These are phyloP conservation scores for Drosophila sp. DNA, from an alignment of 1,140 invertebrate genomes.

Conservation along the genomic window DNA sequence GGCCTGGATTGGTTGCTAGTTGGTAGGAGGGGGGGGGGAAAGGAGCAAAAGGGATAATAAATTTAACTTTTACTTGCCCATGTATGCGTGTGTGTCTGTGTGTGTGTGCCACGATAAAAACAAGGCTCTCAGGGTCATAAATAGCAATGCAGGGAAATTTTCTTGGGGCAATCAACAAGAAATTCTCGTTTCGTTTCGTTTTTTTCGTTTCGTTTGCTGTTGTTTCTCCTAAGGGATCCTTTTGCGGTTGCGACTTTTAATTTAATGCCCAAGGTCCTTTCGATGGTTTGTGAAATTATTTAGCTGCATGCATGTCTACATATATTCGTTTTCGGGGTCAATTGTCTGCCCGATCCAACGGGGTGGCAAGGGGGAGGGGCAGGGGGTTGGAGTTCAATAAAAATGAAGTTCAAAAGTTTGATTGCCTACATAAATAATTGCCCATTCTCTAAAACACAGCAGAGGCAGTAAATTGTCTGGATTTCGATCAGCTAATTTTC, in stretches of 20 bases:
- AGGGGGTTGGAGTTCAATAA: conserved; percentile 30
- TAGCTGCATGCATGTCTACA: neutral
- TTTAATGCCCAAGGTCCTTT: conserved; percentile 51
- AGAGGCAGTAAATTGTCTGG: neutral
- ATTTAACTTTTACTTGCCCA: conserved; percentile 39
- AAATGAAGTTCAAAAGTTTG: conserved; percentile 10
- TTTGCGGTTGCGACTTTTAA: conserved; percentile 54
- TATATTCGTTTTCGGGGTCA: conserved; percentile 24
- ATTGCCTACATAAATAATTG: conserved; percentile 40
- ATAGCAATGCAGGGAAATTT: conserved; percentile 38
- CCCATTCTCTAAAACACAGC: neutral
- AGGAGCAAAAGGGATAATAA: conserved; percentile 34
- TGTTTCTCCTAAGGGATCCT: conserved; percentile 5
- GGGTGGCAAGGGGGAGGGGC: neutral
- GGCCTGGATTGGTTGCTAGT: conserved; percentile 3
- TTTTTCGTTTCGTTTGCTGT: neutral
- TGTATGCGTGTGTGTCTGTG: conserved; percentile 11
- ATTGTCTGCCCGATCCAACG: conserved; percentile 23
- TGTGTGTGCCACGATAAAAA: conserved; percentile 14
- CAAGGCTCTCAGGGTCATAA: conserved; percentile 31
- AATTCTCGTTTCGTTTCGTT: conserved; percentile 12
- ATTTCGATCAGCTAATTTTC: conserved; percentile 1
- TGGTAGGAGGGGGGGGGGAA: neutral
- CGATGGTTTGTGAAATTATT: conserved; percentile 11
- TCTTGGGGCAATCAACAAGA: conserved; percentile 9